These are phyloP conservation scores for Melieria crassipennis DNA, from an alignment of 2,888 invertebrate species.

Conservation along the genomic window DNA sequence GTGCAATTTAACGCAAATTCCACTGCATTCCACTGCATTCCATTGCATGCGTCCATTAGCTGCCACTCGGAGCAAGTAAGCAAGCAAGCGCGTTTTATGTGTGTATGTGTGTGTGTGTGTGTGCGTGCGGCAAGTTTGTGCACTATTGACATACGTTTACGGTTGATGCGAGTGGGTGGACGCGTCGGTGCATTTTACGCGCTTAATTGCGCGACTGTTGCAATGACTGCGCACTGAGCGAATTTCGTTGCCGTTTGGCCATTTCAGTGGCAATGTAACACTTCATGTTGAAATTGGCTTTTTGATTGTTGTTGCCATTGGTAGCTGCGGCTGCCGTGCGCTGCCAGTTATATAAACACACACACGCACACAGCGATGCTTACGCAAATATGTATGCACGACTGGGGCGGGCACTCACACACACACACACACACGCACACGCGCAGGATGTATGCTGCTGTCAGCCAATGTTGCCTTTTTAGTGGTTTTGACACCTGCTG, in stretches of 20 bases:
- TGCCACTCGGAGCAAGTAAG: too few relatives aligned
- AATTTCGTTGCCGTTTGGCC: background rate
- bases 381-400: background rate
- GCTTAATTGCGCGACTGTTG: slow-evolving; percentile 18
- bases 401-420: background rate
- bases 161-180: background rate
- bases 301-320: slow-evolving; percentile 26
- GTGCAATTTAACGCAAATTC: too few relatives aligned
- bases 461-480: slow-evolving; percentile 28
- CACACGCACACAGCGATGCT: background rate
- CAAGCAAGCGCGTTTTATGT: background rate
- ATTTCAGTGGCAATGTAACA: background rate
- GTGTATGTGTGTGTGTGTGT: slow-evolving; percentile 12
- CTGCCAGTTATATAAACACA: slow-evolving; percentile 22
- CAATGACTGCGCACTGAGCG: slow-evolving; percentile 12
- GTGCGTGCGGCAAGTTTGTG: slow-evolving; percentile 16
- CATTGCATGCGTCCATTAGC: too few relatives aligned
- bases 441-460: slow-evolving; percentile 1
- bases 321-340: slow-evolving; percentile 14
- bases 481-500: slow-evolving; percentile 33
- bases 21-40: too few relatives aligned
- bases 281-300: slow-evolving; percentile 32
- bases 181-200: slow-evolving; percentile 11
- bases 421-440: background rate
- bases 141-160: slow-evolving; percentile 20